Evolutionary conservation across 2,113 vertebrate species (phyloP), one percentile per base, ranked within the genome.

Genomic region (Myrmecophaga tridactyla): DNA sequence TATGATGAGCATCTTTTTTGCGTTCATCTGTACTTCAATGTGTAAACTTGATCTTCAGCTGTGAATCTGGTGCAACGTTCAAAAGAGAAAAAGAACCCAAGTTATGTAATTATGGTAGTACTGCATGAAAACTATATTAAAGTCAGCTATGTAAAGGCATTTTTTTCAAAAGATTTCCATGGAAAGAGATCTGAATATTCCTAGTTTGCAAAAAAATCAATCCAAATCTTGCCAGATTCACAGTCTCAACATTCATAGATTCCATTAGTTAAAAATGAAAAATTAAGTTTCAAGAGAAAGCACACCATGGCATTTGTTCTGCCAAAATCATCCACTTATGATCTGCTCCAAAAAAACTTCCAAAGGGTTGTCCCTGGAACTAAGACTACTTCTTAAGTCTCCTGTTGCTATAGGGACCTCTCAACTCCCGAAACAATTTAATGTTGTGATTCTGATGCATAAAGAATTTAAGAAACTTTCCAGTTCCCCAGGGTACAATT

Each of bases 341-440:
- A 75, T 23, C 25, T 81, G 56, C 25, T 86, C 27, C 11, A 65
- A 73, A 80, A n/a, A 86, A 70, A 46, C 10, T 67, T 93, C 27
- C 75, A 81, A 73, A 90, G 36, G 34, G 39, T 73, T 75, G 73
- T 34, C 56, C 36, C 25, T 48, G 4, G 25, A 90, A 75, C 58
- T 73, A 75, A 75, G 56, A 86, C 8, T 62, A 60, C 41, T 43
- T 69, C 46, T 75, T 46, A 82, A 75, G 15, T 53, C 39, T 51
- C 34, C 23, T 65, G 12, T 58, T 86, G 65, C 65, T 93, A 34
- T 67, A 60, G 87, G 58, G 87, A 86, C 48, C 9, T 82, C 80
- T n/a, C 48, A 82, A 81, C 2, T 96, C 92, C 92, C 87, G 86
- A 62, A 93, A 86, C 87, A 93, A 93, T 86, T 93, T 93, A 86